A percentile compares a stretch with the other conserved stretches of the same genome.
Evolutionary conservation across 2,888 invertebrate species (phyloP).

Genomic region (Scaptomyza cyrtandrae): DNA sequence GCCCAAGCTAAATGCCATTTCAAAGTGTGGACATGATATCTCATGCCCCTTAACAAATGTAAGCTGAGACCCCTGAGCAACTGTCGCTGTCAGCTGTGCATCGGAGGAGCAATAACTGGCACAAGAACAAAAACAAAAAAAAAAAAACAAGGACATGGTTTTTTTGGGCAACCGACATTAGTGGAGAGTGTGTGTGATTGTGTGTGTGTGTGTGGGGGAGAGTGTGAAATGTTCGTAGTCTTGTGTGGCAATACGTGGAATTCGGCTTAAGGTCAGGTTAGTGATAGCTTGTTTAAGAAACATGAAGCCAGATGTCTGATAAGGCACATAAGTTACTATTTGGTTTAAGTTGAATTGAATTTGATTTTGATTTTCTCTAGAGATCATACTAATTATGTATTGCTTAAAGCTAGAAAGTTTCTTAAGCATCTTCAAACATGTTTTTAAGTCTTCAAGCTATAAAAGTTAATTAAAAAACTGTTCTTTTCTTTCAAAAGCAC

Average conservation of each 20-base stretch:
- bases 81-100: conserved; percentile 46
- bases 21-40: conserved; percentile 72
- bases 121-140: not conserved
- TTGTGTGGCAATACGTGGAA: conserved; percentile 24
- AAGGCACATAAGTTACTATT: not conserved
- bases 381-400: not conserved
- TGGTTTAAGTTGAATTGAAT: too few relatives aligned
- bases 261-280: not conserved
- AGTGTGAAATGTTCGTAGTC: conserved; percentile 12
- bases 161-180: conserved; percentile 6
- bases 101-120: not conserved
- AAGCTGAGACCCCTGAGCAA: conserved; percentile 42
- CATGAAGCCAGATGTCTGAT: not conserved
- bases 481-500: not conserved
- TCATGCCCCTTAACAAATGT: conserved; percentile 15
- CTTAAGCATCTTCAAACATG: not conserved
- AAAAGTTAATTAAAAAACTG: conserved; percentile 13
- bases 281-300: conserved; percentile 1
- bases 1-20: conserved; percentile 69
- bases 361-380: too few relatives aligned
- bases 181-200: too few relatives aligned
- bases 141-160: conserved; percentile 16
- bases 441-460: conserved; percentile 1
- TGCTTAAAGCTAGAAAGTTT: not conserved
- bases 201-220: conserved; percentile 3